These are phyloP conservation scores for Hylomyscus alleni DNA, from an alignment of 2,797 vertebrate genomes.

Conservation along the genomic window DNA sequence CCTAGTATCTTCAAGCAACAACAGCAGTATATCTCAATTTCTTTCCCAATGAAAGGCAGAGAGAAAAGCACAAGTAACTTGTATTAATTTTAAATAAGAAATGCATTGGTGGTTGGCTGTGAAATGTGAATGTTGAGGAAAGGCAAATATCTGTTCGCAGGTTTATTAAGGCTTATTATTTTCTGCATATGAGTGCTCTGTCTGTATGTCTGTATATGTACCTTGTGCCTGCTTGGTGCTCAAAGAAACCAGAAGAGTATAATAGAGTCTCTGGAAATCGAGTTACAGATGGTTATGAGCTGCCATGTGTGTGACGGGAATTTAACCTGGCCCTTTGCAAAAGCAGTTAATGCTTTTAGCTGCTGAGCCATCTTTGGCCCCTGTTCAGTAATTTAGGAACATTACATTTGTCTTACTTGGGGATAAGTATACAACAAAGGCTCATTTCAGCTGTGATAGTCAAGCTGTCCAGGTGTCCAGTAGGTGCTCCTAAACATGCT, in stretches of 20 bases:
- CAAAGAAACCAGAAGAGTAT: neutral
- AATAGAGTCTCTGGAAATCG: neutral
- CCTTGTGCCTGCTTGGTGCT: neutral
- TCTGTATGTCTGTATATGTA: neutral
- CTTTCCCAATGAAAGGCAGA: slow-evolving; percentile 50
- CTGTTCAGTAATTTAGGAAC: neutral
- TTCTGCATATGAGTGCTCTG: neutral
- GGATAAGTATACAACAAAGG: neutral
- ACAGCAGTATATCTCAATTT: neutral
- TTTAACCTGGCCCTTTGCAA: neutral
- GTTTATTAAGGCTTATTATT: neutral
- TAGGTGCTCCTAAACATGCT: neutral
- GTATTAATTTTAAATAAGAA: slow-evolving; percentile 23
- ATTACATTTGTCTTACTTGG: neutral
- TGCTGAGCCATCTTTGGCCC: neutral
- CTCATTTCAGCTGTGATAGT: neutral
- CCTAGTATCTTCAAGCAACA: neutral
- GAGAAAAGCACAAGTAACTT: neutral
- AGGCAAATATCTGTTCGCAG: neutral
- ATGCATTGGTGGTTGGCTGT: neutral
- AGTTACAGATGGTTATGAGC: neutral
- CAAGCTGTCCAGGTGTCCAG: neutral
- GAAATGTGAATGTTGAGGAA: slow-evolving; percentile 13
- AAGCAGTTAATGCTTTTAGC: neutral
- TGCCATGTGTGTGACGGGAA: neutral